phyloP scores from a whole-genome alignment of 1,140 invertebrate species.

The Papilio polyxenes region DNA sequence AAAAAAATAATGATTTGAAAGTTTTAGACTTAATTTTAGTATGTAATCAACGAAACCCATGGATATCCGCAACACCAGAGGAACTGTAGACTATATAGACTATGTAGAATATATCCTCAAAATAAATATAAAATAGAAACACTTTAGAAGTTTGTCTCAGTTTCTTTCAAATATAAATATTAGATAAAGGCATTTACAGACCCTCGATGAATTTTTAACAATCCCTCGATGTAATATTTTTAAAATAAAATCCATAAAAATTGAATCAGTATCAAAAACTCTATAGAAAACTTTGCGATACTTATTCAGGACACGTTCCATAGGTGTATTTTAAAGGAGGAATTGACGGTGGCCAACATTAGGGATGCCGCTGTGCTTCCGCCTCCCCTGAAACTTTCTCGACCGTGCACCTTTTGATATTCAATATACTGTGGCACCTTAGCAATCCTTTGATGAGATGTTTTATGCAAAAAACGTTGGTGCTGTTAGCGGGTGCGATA shows the following conservation, averaged over 20 bases:
- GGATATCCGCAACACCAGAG: no score
- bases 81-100: no score
- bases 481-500: constrained; percentile 73
- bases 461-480: constrained; percentile 81
- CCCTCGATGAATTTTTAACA: neutral
- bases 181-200: neutral
- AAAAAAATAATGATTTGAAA: neutral
- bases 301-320: constrained; percentile 74
- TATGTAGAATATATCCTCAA: no score
- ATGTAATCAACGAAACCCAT: no score
- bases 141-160: neutral
- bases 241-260: constrained; percentile 23
- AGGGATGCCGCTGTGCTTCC: constrained; percentile 67
- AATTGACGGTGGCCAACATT: constrained; percentile 71
- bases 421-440: constrained; percentile 76
- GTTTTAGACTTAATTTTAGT: no score
- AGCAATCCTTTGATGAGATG: constrained; percentile 81
- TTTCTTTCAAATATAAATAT: constrained; percentile 2
- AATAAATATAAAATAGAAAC: neutral
- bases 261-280: constrained; percentile 30
- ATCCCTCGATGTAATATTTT: neutral
- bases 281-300: constrained; percentile 40
- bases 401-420: constrained; percentile 78
- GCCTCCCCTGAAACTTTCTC: constrained; percentile 68
- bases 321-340: constrained; percentile 78